These are phyloP conservation scores for Lithobates pipiens DNA, from an alignment of 2,797 vertebrate species.

Conservation along the genomic window DNA sequence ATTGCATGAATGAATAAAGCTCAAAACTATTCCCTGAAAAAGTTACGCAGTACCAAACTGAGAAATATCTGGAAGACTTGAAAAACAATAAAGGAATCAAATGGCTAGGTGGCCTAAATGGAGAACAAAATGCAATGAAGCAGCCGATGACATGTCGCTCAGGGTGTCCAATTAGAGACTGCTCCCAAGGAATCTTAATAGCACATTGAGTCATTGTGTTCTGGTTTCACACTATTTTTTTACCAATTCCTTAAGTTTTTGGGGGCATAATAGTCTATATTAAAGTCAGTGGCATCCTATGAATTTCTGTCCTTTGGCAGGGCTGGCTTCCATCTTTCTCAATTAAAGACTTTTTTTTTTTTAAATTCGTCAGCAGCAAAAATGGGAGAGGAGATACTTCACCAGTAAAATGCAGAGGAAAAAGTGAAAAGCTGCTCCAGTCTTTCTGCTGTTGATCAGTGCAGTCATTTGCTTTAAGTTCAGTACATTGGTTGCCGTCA, in stretches of 20 bases:
- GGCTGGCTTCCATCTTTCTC: slow-evolving; percentile 89
- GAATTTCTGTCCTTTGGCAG: slow-evolving; percentile 97
- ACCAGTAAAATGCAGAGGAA: slow-evolving; percentile 77
- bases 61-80: slow-evolving; percentile 90
- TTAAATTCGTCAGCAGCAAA: slow-evolving; percentile 80
- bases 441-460: slow-evolving; percentile 86
- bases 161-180: slow-evolving; percentile 78
- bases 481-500: slow-evolving; percentile 80
- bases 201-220: slow-evolving; percentile 78
- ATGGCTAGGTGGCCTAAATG: slow-evolving; percentile 84
- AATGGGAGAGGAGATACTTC: slow-evolving; percentile 73
- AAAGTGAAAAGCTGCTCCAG: slow-evolving; percentile 86
- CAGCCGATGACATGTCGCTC: slow-evolving; percentile 79
- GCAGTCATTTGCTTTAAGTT: slow-evolving; percentile 82
- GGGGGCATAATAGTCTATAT: slow-evolving; percentile 77
- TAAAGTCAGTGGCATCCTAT: slow-evolving; percentile 92
- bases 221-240: slow-evolving; percentile 74
- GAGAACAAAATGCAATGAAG: slow-evolving; percentile 82
- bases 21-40: slow-evolving; percentile 92
- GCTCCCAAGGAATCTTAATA: slow-evolving; percentile 81
- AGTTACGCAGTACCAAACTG: slow-evolving; percentile 81
- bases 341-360: slow-evolving; percentile 82
- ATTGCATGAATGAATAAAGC: slow-evolving; percentile 93
- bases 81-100: slow-evolving; percentile 84
- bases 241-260: slow-evolving; percentile 80